These are phyloP conservation scores for Calcarius ornatus DNA, from an alignment of 2,113 vertebrate species.

Conservation along the genomic window DNA sequence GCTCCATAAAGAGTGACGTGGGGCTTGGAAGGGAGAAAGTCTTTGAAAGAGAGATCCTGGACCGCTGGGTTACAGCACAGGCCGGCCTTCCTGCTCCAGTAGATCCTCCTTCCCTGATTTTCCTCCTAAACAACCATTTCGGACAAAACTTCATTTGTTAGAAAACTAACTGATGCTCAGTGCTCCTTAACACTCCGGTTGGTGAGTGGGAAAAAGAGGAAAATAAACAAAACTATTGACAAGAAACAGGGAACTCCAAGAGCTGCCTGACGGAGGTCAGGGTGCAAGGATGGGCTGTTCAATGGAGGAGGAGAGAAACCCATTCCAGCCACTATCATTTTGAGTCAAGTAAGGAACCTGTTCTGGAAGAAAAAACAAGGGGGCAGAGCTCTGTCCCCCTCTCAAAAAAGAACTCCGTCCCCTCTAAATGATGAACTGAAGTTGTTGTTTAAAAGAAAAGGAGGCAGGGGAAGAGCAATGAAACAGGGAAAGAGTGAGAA, in stretches of 20 bases:
- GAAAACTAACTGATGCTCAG: background rate
- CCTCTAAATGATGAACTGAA: background rate
- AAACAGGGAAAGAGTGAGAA: background rate
- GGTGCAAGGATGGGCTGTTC: background rate
- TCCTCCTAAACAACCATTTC: background rate
- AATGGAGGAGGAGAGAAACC: background rate
- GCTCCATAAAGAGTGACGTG: rapidly evolving
- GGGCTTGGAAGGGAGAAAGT: background rate
- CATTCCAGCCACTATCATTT: background rate
- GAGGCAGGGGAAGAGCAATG: background rate
- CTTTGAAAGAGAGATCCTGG: background rate
- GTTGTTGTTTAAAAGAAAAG: background rate
- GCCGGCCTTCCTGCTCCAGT: background rate
- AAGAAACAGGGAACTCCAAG: background rate
- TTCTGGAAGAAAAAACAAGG: background rate
- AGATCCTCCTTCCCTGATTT: background rate
- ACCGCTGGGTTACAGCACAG: background rate
- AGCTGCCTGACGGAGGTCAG: background rate
- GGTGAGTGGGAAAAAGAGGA: background rate
- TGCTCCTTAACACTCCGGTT: background rate
- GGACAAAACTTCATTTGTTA: background rate
- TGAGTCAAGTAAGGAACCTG: background rate
- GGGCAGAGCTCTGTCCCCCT: background rate
- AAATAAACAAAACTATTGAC: background rate
- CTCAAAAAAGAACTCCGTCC: background rate